Base-by-base conservation (phyloP, 2,888 invertebrate species). In the Harpalus rufipes region DNA sequence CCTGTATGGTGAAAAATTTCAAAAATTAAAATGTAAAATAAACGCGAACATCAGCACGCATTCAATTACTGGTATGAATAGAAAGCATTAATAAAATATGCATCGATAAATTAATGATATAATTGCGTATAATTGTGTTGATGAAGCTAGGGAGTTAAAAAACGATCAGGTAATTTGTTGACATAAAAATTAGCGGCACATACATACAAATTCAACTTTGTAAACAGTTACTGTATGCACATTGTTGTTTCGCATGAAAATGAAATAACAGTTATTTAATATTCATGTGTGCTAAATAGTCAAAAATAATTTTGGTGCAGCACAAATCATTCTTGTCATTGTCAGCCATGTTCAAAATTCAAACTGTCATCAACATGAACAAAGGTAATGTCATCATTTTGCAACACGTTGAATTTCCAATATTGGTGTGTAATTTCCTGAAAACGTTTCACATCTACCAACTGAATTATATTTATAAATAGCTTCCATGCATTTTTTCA, bases 371-470 rank as follows among this genome's bases (percentile, higher is more conserved):
- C 80, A 80, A 61, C 80, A 80, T 63, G 78, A 65, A 84, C 84
- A 84, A 84, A 84, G 84, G 84, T 84, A 84, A 84, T 84, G 84
- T 84, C 84, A 84, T 84, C 63, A 78, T 84, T 84, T 84, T 78
- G 56, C 65, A 63, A 84, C 84, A 82, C 84, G 76, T 84, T 84
- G 84, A 84, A 65, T 78, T 78, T 78, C 84, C 78, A 81, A 81
- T 80, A 80, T 59, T 80, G 80, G 80, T 61, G 80, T 61, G 61
- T 80, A 80, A 80, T 80, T 80, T 80, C 80, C 80, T 61, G 61
- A 18, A 68, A 68, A 39, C 68, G 68, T 68, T 32, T 68, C 68
- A 68, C 68, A 68, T 68, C 32, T 68, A 7, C 39, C 32, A 25
- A 68, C 32, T 68, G 68, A 68, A 68, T 68, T 68, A 14, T 68